These are phyloP conservation scores for Perognathus longimembris DNA, from an alignment of 2,113 vertebrate species.

Conservation along the genomic window DNA sequence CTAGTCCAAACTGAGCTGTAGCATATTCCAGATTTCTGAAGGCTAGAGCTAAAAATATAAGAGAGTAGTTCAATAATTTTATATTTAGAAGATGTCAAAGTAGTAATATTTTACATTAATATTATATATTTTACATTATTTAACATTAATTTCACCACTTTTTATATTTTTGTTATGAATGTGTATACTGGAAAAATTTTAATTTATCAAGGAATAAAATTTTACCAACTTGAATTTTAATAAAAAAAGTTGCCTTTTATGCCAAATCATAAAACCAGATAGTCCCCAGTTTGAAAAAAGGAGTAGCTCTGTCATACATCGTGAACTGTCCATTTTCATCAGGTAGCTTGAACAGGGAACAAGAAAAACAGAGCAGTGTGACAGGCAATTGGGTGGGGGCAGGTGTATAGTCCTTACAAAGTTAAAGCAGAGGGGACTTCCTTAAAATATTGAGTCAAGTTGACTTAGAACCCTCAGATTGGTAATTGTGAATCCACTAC, in stretches of 20 bases:
- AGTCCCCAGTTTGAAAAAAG: background rate
- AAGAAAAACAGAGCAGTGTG: background rate
- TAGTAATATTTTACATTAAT: background rate
- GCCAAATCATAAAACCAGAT: background rate
- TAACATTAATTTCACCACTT: conserved; percentile 13
- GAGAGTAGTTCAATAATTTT: background rate
- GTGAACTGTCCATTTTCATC: background rate
- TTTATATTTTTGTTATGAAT: background rate
- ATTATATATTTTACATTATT: background rate
- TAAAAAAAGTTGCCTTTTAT: background rate
- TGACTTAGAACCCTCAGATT: background rate
- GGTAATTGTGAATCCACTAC: background rate
- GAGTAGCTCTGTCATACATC: background rate
- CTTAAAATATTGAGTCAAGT: background rate
- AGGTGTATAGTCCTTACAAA: background rate
- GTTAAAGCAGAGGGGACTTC: background rate
- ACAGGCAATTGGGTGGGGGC: too few relatives aligned
- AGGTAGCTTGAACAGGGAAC: background rate
- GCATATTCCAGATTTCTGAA: background rate
- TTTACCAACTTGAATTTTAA: background rate
- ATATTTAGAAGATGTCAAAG: background rate
- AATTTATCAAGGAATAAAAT: background rate
- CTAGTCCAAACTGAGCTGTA: background rate
- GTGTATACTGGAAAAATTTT: background rate
- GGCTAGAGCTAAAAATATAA: background rate